Conservation (phyloP, 2,888 invertebrate species). For the Isoperla grammatica region DNA sequence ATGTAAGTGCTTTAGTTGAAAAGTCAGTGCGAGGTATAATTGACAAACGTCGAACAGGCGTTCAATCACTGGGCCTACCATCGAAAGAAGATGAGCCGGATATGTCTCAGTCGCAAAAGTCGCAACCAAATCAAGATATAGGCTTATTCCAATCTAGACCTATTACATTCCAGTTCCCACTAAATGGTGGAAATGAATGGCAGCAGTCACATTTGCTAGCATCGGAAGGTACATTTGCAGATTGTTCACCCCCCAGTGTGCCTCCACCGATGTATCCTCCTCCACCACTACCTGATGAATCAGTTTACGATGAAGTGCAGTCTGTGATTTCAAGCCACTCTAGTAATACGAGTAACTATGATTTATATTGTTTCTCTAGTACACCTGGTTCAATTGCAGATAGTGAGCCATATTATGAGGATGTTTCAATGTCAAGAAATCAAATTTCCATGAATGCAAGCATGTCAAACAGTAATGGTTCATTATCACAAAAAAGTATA, state of each 20-base stretch:
- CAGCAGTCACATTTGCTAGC: conserved; percentile 36
- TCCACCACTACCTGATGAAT: conserved; percentile 53
- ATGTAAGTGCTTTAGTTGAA: conserved; percentile 48
- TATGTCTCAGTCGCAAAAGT: conserved; percentile 44
- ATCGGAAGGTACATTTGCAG: conserved; percentile 36
- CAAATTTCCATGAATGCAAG: neutral
- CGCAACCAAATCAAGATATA: conserved; percentile 53
- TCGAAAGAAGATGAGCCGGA: neutral
- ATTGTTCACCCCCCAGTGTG: conserved; percentile 39
- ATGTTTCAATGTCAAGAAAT: conserved; percentile 7
- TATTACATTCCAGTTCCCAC: conserved; percentile 59
- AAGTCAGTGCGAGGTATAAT: conserved; percentile 43
- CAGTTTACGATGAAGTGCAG: conserved; percentile 51
- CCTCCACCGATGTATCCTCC: conserved; percentile 56
- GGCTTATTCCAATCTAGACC: conserved; percentile 48
- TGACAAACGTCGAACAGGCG: conserved; percentile 36
- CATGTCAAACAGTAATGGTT: too few relatives aligned
- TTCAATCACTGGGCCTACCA: neutral
- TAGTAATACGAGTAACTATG: conserved; percentile 30
- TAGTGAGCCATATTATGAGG: conserved; percentile 4
- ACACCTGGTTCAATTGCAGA: neutral
- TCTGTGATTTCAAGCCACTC: conserved; percentile 37
- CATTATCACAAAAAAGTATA: conserved; percentile 17
- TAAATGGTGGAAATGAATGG: conserved; percentile 38
- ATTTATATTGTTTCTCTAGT: conserved; percentile 16